These are phyloP conservation scores for Dasyurus viverrinus DNA, from an alignment of 2,113 vertebrate genomes.

Conservation along the genomic window DNA sequence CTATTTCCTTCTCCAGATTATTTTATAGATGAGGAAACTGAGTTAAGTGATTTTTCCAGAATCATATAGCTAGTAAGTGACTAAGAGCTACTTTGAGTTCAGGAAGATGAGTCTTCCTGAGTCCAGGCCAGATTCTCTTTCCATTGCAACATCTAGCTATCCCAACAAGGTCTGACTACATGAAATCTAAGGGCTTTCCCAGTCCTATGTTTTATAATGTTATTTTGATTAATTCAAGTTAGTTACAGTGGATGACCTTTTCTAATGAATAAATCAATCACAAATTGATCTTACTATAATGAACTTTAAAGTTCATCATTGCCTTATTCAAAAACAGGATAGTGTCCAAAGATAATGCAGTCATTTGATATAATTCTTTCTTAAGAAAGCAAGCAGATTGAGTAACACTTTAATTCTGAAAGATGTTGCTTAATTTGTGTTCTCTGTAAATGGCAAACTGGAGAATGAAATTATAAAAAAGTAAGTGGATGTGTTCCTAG, in stretches of 20 bases:
- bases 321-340: constrained; percentile 39
- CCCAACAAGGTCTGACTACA: neutral
- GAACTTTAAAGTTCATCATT: constrained; percentile 27
- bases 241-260: constrained; percentile 55
- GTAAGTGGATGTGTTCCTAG: neutral
- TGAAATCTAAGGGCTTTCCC: neutral
- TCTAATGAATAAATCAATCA: constrained; percentile 67
- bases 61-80: neutral
- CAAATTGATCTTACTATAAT: constrained; percentile 19
- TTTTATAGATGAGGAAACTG: neutral
- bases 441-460: constrained; percentile 34
- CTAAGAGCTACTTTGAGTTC: neutral
- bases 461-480: constrained; percentile 45
- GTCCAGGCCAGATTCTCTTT: neutral
- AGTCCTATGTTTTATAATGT: neutral
- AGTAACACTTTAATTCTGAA: constrained; percentile 70
- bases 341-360: neutral
- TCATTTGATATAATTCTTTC: constrained; percentile 43
- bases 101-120: neutral
- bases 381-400: constrained; percentile 57
- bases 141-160: neutral
- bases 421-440: constrained; percentile 52
- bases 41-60: no score
- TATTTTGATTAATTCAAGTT: constrained; percentile 65
- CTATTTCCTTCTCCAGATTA: neutral